Evolutionary conservation across 1,140 invertebrate genomes (phyloP).

Genomic region (Bombus confusus): DNA sequence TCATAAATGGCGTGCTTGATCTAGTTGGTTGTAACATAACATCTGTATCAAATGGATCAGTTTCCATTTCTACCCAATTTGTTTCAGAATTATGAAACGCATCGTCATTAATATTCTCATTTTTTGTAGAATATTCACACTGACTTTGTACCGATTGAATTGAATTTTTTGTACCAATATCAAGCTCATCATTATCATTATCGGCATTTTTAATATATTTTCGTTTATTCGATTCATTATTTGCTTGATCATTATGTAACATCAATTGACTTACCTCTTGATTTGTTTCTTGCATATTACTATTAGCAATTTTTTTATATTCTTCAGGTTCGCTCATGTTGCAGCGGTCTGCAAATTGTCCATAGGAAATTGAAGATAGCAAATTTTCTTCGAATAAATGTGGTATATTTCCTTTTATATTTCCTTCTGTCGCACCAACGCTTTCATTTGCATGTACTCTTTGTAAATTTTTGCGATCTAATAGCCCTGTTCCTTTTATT

Average conservation of each 20-base stretch:
- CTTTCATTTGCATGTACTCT: background rate
- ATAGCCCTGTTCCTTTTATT: too few relatives aligned
- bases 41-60: background rate
- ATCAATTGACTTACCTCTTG: background rate
- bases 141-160: too few relatives aligned
- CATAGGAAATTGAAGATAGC: background rate
- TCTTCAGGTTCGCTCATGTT: background rate
- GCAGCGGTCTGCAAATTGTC: background rate
- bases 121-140: background rate
- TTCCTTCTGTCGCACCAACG: background rate
- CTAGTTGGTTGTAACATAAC: background rate
- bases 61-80: background rate
- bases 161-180: background rate
- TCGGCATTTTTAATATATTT: too few relatives aligned
- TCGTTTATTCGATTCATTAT: background rate
- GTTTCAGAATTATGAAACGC: background rate
- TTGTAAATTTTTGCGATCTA: background rate
- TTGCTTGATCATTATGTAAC: background rate
- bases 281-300: too few relatives aligned
- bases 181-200: background rate
- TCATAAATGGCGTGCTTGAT: slow-evolving; percentile 27
- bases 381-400: background rate
- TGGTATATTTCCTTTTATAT: too few relatives aligned
- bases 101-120: background rate
- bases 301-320: too few relatives aligned